Evolutionary conservation across 2,797 vertebrate species (phyloP).

Genomic region (Smutsia gigantea): DNA sequence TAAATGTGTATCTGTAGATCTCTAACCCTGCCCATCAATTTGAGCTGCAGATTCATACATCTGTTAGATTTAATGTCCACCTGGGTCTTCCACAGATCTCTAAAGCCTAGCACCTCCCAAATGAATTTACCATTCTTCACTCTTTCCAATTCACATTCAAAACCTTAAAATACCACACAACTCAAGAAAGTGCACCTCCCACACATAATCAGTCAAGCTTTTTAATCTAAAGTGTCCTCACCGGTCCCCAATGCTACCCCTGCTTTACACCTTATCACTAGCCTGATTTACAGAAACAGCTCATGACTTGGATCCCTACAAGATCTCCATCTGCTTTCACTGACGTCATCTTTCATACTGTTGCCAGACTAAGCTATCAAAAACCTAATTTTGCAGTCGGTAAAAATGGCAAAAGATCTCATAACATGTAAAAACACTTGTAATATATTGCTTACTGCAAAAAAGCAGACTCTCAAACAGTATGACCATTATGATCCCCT

Average conservation of each 20-base stretch:
- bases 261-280: not conserved
- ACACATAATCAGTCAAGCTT: not conserved
- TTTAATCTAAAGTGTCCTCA: not conserved
- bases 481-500: not conserved
- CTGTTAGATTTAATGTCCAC: not conserved
- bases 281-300: not conserved
- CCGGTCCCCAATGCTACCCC: too few relatives aligned
- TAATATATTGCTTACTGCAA: slow-evolving; percentile 10
- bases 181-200: not conserved
- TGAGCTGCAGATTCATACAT: not conserved
- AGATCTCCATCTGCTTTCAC: slow-evolving; percentile 37
- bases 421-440: not conserved
- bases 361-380: slow-evolving; percentile 52
- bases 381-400: slow-evolving; percentile 52
- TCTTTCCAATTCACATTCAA: not conserved
- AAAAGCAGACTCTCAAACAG: not conserved
- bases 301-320: not conserved
- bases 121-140: not conserved
- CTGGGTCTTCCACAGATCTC: not conserved
- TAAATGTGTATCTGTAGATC: not conserved
- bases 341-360: slow-evolving; percentile 21
- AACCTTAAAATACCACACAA: not conserved
- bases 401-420: slow-evolving; percentile 58
- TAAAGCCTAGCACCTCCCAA: not conserved
- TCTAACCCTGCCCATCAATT: not conserved